Conservation (phyloP, 2,113 vertebrate genomes). For the Halichoeres trimaculatus region DNA sequence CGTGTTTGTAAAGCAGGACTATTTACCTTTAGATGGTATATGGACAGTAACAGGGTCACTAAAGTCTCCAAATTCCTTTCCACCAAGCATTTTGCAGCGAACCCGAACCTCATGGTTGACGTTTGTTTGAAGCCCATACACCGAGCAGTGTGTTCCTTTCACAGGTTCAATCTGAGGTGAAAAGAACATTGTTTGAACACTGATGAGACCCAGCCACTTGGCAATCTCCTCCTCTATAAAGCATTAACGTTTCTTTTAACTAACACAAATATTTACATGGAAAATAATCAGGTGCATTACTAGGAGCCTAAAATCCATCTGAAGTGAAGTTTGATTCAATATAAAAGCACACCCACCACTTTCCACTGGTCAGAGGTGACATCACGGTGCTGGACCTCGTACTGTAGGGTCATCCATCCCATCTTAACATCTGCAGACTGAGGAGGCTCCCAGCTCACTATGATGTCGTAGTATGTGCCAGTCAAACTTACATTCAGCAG, state of each 20-base stretch:
- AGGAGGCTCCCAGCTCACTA: conserved; percentile 90
- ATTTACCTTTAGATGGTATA: conserved; percentile 73
- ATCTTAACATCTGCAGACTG: conserved; percentile 86
- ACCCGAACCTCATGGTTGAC: conserved; percentile 90
- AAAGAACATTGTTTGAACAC: neutral
- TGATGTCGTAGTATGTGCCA: conserved; percentile 84
- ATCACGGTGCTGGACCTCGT: conserved; percentile 90
- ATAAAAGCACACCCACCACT: conserved; percentile 39
- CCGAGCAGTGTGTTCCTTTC: conserved; percentile 76
- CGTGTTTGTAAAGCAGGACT: too few species aligned
- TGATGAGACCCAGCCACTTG: neutral
- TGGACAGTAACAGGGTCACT: conserved; percentile 87
- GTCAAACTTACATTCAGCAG: conserved; percentile 87
- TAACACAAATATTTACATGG: too few species aligned
- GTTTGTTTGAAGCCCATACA: conserved; percentile 88
- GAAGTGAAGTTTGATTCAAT: too few species aligned
- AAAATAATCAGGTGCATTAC: too few species aligned
- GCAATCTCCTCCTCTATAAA: neutral
- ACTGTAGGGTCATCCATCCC: conserved; percentile 92
- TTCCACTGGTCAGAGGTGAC: conserved; percentile 63
- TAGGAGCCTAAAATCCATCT: too few species aligned
- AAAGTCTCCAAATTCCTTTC: conserved; percentile 89
- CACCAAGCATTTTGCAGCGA: conserved; percentile 84
- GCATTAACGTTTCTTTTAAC: neutral
- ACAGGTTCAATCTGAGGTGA: conserved; percentile 81